A percentile compares a stretch with the other conserved stretches of the same genome.
These are phyloP conservation scores for Drosophila atripex DNA, from an alignment of 2,888 invertebrate genomes.

Conservation along the genomic window DNA sequence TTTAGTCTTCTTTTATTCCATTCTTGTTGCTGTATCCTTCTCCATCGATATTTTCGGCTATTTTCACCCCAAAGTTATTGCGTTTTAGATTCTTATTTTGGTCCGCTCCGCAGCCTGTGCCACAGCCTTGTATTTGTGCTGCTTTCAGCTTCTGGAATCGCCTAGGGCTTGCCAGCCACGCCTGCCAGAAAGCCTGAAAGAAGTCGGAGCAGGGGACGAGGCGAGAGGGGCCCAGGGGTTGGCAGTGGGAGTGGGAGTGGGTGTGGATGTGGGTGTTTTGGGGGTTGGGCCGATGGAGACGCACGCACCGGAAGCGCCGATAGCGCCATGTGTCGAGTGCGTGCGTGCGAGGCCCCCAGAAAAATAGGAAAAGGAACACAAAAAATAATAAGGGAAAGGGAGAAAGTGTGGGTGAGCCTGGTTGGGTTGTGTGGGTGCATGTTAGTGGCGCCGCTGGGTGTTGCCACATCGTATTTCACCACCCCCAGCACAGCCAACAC, in stretches of 20 bases:
- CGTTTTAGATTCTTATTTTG: slow-evolving; percentile 65
- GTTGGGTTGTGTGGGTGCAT: slow-evolving; percentile 38
- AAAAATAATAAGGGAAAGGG: slow-evolving; percentile 10
- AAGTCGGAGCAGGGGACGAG: slow-evolving; percentile 4
- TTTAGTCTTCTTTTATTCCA: background rate
- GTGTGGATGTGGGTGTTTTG: slow-evolving; percentile 9
- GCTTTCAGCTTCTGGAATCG: slow-evolving; percentile 44
- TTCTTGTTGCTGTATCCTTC: slow-evolving; percentile 46
- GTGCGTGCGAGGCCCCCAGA: slow-evolving; percentile 67
- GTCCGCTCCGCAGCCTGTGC: slow-evolving; percentile 19
- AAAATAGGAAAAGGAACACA: slow-evolving; percentile 30
- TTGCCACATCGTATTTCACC: slow-evolving; percentile 80
- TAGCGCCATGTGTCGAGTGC: slow-evolving; percentile 79
- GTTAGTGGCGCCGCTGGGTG: slow-evolving; percentile 71
- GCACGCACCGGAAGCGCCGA: slow-evolving; percentile 80
- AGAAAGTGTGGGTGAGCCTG: slow-evolving; percentile 28
- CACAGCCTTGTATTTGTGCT: slow-evolving; percentile 12
- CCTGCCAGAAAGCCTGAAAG: slow-evolving; percentile 44
- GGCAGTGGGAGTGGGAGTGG: background rate
- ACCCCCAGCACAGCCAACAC: slow-evolving; percentile 45
- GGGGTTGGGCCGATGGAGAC: slow-evolving; percentile 32
- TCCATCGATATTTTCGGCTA: slow-evolving; percentile 79
- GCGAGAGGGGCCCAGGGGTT: background rate
- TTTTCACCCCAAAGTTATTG: slow-evolving; percentile 80
- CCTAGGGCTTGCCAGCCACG: slow-evolving; percentile 55